Evolutionary conservation across 2,797 vertebrate genomes (phyloP).

Genomic region (Sarcophilus harrisii): DNA sequence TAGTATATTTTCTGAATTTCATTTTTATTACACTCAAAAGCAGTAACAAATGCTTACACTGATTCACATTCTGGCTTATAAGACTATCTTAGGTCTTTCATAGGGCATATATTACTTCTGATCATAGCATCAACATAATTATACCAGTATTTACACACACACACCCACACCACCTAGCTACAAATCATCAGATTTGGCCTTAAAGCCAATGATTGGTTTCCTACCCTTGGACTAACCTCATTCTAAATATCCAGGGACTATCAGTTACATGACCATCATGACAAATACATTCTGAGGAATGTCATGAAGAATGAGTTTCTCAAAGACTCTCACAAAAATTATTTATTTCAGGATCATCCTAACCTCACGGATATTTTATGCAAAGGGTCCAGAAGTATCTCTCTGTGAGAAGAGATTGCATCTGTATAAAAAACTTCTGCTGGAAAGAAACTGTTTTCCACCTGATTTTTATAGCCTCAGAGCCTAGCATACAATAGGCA

Average conservation of each 20-base stretch:
- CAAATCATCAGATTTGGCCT: not conserved
- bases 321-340: constrained; percentile 6
- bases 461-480: not conserved
- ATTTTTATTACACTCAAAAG: not conserved
- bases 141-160: not conserved
- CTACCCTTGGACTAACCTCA: not conserved
- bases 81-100: not conserved
- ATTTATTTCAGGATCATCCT: not conserved
- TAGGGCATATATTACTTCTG: not conserved
- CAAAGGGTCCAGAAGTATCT: not conserved
- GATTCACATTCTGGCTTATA: not conserved
- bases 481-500: not conserved
- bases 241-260: not conserved
- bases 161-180: not conserved
- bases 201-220: not conserved
- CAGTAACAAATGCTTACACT: not conserved
- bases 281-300: not conserved
- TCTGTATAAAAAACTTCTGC: not conserved
- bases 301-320: not conserved
- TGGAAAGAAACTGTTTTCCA: not conserved
- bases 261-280: not conserved
- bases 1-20: not conserved
- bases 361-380: not conserved
- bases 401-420: not conserved
- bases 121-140: not conserved